A percentile compares a stretch with the other conserved stretches of the same genome.
These are phyloP conservation scores for Centropyge bicolor DNA, from an alignment of 2,797 vertebrate species.

Conservation along the genomic window DNA sequence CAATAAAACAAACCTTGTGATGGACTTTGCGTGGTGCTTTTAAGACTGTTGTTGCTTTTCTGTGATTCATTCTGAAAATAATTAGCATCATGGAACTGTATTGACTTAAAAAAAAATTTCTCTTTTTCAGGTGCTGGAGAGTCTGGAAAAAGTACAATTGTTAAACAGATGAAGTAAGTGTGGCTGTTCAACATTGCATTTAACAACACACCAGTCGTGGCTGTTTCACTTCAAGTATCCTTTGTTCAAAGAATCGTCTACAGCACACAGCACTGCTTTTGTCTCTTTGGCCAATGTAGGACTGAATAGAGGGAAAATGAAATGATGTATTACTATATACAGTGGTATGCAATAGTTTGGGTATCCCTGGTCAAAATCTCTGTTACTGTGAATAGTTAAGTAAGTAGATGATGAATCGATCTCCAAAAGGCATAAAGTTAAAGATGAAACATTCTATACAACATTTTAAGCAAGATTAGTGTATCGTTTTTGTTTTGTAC, in stretches of 20 bases:
- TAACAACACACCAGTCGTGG: background rate
- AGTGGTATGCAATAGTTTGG: too few species aligned
- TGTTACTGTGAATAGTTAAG: too few species aligned
- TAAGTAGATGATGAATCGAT: too few species aligned
- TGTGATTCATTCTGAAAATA: background rate
- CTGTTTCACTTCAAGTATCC: background rate
- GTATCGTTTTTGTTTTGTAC: too few species aligned
- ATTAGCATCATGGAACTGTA: background rate
- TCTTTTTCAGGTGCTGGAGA: conserved; percentile 92
- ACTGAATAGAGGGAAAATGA: background rate
- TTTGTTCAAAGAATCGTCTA: conserved; percentile 16
- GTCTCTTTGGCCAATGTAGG: background rate
- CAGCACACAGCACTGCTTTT: background rate
- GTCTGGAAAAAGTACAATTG: conserved; percentile 98
- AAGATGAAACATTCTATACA: too few species aligned
- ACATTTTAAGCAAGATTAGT: too few species aligned
- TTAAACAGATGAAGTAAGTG: conserved; percentile 99
- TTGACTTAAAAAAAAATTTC: background rate
- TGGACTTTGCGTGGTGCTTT: background rate
- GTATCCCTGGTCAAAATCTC: too few species aligned
- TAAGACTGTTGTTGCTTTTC: background rate
- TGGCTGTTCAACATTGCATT: background rate
- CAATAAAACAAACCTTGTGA: background rate
- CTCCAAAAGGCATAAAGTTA: too few species aligned
- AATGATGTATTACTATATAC: too few species aligned